A percentile compares a stretch with the other conserved stretches of the same genome.
phyloP scores from a whole-genome alignment of 2,113 vertebrate species.

The Platysteira castanea region DNA sequence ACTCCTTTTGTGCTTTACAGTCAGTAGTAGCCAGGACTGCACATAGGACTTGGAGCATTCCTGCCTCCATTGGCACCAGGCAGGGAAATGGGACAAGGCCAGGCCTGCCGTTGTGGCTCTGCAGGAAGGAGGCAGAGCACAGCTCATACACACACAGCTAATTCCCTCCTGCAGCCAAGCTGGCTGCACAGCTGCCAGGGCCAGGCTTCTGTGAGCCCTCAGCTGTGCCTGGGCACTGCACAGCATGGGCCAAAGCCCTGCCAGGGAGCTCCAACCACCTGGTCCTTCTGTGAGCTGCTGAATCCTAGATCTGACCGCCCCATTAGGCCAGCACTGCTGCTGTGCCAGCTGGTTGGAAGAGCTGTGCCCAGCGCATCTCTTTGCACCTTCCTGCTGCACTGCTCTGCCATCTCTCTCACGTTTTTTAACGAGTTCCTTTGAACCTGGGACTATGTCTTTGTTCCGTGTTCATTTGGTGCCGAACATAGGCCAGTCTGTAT shows the following conservation, averaged over 20 bases:
- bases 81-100: not conserved
- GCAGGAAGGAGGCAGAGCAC: not conserved
- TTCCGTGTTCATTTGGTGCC: not conserved
- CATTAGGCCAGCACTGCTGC: not conserved
- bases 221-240: not conserved
- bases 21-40: not conserved
- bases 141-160: not conserved
- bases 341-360: not conserved
- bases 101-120: not conserved
- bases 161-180: not conserved
- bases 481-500: not conserved
- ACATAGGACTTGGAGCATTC: not conserved
- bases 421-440: not conserved
- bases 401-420: not conserved
- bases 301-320: not conserved
- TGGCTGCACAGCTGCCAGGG: not conserved
- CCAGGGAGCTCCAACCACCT: not conserved
- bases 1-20: not conserved
- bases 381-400: not conserved
- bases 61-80: not conserved
- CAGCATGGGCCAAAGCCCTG: not conserved
- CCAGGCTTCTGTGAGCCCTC: not conserved
- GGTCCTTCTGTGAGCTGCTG: not conserved
- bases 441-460: not conserved
- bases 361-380: too few species aligned